These are phyloP conservation scores for Cettia cetti DNA, from an alignment of 2,113 vertebrate species.

Conservation along the genomic window DNA sequence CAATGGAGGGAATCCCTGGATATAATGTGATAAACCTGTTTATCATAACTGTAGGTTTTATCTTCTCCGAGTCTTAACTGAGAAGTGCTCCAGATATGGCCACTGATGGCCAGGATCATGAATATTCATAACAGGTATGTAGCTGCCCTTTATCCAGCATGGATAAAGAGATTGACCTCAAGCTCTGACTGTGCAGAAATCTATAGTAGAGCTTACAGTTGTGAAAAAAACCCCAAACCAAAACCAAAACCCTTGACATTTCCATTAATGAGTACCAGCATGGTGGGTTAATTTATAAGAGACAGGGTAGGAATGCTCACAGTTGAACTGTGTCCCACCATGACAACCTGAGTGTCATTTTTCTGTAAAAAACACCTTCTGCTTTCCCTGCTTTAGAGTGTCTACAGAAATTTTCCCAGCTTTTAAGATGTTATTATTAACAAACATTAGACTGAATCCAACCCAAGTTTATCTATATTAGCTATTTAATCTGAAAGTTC, in stretches of 20 bases:
- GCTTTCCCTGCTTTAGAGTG: not conserved
- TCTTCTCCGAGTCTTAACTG: not conserved
- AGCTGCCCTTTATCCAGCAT: not conserved
- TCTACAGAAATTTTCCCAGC: not conserved
- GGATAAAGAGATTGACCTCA: not conserved
- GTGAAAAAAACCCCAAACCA: not conserved
- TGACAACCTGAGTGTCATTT: not conserved
- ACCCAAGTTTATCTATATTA: not conserved
- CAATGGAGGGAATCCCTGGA: not conserved
- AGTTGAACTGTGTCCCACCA: not conserved
- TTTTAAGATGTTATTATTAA: not conserved
- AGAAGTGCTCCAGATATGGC: not conserved
- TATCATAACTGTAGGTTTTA: not conserved
- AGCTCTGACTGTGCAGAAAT: not conserved
- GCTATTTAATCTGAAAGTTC: not conserved
- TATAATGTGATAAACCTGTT: not conserved
- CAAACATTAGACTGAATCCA: not conserved
- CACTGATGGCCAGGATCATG: not conserved
- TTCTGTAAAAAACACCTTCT: not conserved
- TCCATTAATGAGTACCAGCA: not conserved
- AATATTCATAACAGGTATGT: not conserved
- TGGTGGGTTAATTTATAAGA: not conserved
- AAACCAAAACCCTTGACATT: not conserved
- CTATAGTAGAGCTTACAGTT: not conserved
- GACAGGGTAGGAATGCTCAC: not conserved